These are phyloP conservation scores for Platysternon megacephalum DNA, from an alignment of 2,113 vertebrate genomes.

Conservation along the genomic window DNA sequence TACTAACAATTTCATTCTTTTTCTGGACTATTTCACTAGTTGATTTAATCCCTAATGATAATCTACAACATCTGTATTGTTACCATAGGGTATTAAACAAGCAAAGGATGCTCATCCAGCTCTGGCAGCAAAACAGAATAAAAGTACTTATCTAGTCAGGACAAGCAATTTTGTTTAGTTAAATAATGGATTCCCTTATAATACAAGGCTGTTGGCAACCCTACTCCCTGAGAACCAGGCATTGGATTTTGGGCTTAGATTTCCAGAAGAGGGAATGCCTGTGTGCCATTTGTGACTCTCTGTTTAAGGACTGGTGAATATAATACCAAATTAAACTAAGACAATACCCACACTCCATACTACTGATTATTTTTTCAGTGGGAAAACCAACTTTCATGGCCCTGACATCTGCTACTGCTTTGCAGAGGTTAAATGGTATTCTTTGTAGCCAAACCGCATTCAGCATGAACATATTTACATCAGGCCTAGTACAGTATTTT, in stretches of 20 bases:
- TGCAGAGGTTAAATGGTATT: neutral
- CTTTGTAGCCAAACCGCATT: neutral
- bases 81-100: conserved; percentile 10
- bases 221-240: neutral
- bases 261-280: conserved; percentile 51
- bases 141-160: neutral
- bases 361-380: neutral
- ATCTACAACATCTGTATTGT: neutral
- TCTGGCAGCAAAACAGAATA: neutral
- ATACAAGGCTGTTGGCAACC: neutral
- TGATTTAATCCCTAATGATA: conserved; percentile 41
- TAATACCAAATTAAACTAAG: neutral
- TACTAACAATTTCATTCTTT: neutral
- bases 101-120: neutral
- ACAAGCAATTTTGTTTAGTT: neutral
- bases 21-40: neutral
- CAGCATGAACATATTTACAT: neutral
- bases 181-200: neutral
- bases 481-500: neutral
- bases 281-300: neutral
- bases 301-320: neutral
- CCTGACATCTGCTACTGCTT: neutral
- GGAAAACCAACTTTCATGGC: neutral
- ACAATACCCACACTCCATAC: neutral
- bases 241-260: neutral